phyloP scores from a whole-genome alignment of 2,113 vertebrate species.

The Serinus canaria region DNA sequence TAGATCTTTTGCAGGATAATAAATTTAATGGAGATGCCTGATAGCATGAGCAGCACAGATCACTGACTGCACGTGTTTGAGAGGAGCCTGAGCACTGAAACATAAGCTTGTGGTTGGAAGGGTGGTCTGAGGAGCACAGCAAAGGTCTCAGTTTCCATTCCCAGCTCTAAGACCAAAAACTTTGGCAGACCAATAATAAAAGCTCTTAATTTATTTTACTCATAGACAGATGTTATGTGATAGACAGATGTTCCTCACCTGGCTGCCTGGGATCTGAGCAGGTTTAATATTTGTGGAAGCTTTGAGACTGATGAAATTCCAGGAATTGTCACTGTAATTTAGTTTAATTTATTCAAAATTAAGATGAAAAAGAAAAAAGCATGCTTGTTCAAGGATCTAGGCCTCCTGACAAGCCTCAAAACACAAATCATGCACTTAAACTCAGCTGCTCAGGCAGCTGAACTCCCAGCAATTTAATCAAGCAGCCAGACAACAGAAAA shows the following conservation, averaged over 20 bases:
- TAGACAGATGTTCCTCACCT: not conserved
- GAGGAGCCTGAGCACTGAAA: not conserved
- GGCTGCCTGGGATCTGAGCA: not conserved
- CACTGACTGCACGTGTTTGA: not conserved
- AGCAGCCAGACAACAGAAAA: constrained; percentile 29
- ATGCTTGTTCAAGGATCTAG: not conserved
- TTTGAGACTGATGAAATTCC: not conserved
- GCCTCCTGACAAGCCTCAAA: not conserved
- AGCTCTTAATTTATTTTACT: not conserved
- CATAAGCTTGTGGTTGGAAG: not conserved
- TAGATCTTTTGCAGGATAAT: constrained; percentile 45
- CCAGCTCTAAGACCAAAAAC: not conserved
- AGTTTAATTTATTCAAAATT: not conserved
- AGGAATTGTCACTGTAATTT: not conserved
- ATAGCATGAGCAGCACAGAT: constrained; percentile 17
- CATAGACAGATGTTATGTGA: not conserved
- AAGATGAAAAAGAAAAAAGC: not conserved
- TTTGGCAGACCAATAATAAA: not conserved
- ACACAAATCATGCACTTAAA: constrained; percentile 33
- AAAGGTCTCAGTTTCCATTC: not conserved
- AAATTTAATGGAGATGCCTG: constrained; percentile 43
- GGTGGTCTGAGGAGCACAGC: not conserved
- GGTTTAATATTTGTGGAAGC: not conserved
- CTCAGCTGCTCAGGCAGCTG: not conserved
- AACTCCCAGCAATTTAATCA: constrained; percentile 30